phyloP scores from a whole-genome alignment of 35 echinoderm and acorn worm species.

The Acanthaster planci region DNA sequence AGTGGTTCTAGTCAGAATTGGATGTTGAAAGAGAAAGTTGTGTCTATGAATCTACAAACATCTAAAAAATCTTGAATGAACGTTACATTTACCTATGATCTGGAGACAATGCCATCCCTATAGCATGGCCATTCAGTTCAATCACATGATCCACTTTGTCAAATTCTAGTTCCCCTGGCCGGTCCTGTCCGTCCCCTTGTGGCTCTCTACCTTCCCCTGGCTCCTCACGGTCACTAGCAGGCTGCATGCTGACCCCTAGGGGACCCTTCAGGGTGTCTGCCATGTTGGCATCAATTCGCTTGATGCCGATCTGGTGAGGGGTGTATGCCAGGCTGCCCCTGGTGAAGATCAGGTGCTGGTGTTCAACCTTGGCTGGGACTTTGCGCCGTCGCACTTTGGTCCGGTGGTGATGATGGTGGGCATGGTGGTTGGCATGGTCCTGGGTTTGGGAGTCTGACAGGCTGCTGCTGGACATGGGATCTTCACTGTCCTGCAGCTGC shows the following conservation, averaged over 20 bases:
- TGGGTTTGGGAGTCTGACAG: slow-evolving; percentile 61
- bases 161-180: slow-evolving; percentile 43
- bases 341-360: slow-evolving; percentile 72
- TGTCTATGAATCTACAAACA: not conserved
- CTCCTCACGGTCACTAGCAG: not conserved
- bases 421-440: not conserved
- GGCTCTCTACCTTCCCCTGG: not conserved
- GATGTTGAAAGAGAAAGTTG: not conserved
- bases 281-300: slow-evolving; percentile 57
- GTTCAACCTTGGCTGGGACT: slow-evolving; percentile 29
- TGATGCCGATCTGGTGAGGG: slow-evolving; percentile 83
- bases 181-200: not conserved
- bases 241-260: slow-evolving; percentile 40
- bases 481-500: slow-evolving; percentile 10
- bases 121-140: slow-evolving; percentile 74
- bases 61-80: not conserved
- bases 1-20: too few relatives aligned
- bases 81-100: slow-evolving; percentile 67
- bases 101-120: slow-evolving; percentile 75
- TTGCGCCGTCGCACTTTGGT: slow-evolving; percentile 53
- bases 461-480: slow-evolving; percentile 60
- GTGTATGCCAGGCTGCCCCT: slow-evolving; percentile 70
- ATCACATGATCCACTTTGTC: slow-evolving; percentile 88
- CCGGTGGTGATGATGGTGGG: slow-evolving; percentile 5
- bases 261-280: slow-evolving; percentile 63